A percentile compares a stretch with the other conserved stretches of the same genome.
phyloP scores from a whole-genome alignment of 1,140 invertebrate species.

The Macrosteles quadrilineatus region DNA sequence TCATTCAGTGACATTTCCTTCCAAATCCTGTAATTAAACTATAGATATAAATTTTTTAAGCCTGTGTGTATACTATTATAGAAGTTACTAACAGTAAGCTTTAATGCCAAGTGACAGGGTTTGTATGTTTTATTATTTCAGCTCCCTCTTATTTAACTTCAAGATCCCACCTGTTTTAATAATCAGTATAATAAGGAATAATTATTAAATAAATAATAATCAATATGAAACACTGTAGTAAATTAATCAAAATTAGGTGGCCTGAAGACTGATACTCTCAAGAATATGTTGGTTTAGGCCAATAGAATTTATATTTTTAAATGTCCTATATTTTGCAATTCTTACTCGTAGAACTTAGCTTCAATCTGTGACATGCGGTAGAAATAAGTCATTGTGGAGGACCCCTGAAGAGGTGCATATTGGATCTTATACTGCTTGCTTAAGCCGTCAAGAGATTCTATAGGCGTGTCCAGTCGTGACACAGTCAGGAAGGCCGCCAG shows the following conservation, averaged over 20 bases:
- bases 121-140: no score
- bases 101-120: not conserved
- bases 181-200: no score
- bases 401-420: slow-evolving; percentile 85
- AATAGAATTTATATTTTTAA: no score
- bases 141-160: no score
- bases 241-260: no score
- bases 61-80: not conserved
- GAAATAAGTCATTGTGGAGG: slow-evolving; percentile 90
- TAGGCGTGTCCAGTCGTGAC: slow-evolving; percentile 86
- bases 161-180: no score
- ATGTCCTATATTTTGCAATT: no score
- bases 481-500: slow-evolving; percentile 94
- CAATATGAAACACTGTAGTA: no score
- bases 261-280: no score
- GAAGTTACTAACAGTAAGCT: slow-evolving; percentile 20
- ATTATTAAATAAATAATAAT: no score
- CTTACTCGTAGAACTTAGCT: slow-evolving; percentile 91
- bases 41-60: not conserved
- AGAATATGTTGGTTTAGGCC: no score
- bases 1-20: slow-evolving; percentile 97
- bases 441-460: slow-evolving; percentile 90
- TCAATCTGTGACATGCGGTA: slow-evolving; percentile 96
- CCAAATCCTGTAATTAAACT: slow-evolving; percentile 82
- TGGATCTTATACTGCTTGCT: slow-evolving; percentile 95